Evolutionary conservation across 2,888 invertebrate genomes (phyloP).

Genomic region (Cerceris ruficornis): DNA sequence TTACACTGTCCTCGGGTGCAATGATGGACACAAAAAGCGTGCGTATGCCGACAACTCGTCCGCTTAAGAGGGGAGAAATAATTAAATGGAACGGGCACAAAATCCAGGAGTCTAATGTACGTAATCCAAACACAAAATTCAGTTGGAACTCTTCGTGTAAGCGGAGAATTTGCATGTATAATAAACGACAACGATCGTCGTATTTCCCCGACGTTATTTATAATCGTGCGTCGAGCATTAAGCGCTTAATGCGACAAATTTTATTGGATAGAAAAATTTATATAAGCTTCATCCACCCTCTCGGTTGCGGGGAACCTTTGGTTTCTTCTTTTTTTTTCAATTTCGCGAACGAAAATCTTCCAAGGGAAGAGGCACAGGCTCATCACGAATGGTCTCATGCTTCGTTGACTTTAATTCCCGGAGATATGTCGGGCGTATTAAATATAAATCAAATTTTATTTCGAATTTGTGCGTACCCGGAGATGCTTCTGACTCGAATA

Average conservation of each 20-base stretch:
- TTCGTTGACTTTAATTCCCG: conserved; percentile 65
- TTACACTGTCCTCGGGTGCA: background rate
- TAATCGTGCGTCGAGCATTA: no score
- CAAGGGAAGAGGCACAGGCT: conserved; percentile 38
- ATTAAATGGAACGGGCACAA: conserved; percentile 53
- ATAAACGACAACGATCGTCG: conserved; percentile 20
- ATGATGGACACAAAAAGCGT: conserved; percentile 15
- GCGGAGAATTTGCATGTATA: conserved; percentile 44
- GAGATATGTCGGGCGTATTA: conserved; percentile 60
- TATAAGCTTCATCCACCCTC: background rate
- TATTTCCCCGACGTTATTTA: no score
- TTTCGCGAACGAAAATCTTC: conserved; percentile 47
- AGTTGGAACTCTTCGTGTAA: conserved; percentile 38
- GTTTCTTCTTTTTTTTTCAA: conserved; percentile 11
- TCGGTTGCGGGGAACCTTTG: background rate
- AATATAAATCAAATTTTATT: conserved; percentile 63
- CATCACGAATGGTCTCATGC: conserved; percentile 60
- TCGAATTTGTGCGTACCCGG: conserved; percentile 37
- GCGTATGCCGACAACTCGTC: conserved; percentile 19
- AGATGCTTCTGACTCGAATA: conserved; percentile 27
- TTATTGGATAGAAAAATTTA: no score
- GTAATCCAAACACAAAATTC: conserved; percentile 53
- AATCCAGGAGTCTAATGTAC: conserved; percentile 54
- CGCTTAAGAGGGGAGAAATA: conserved; percentile 16
- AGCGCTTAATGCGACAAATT: no score